Evolutionary conservation across 2,113 vertebrate genomes (phyloP).

Genomic region (Rhineura floridana): DNA sequence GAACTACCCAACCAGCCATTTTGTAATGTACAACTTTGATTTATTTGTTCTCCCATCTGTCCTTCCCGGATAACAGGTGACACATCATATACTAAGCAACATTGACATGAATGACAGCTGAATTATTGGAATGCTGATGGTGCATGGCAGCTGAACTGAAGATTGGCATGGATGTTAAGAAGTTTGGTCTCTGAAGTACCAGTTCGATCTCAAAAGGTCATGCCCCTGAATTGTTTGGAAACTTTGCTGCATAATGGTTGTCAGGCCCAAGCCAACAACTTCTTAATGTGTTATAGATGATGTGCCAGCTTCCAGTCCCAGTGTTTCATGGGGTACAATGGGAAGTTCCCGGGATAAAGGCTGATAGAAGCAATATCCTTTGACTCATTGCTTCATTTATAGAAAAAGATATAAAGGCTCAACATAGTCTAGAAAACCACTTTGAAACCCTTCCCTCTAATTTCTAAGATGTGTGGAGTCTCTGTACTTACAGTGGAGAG

Average conservation of each 20-base stretch:
- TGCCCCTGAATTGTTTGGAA: not conserved
- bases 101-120: not conserved
- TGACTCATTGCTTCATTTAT: not conserved
- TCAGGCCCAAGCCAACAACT: not conserved
- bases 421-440: not conserved
- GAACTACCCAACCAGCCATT: not conserved
- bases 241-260: slow-evolving; percentile 10
- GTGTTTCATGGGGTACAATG: not conserved
- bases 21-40: not conserved
- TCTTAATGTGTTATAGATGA: not conserved
- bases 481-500: not conserved
- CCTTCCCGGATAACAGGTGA: slow-evolving; percentile 13
- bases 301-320: not conserved
- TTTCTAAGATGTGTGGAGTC: not conserved
- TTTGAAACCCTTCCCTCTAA: not conserved
- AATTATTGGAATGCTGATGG: not conserved
- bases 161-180: not conserved
- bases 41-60: slow-evolving; percentile 27
- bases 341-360: not conserved
- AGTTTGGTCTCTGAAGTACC: not conserved
- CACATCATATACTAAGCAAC: not conserved
- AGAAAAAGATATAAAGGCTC: not conserved
- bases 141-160: not conserved
- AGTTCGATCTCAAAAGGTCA: not conserved
- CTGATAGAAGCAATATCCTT: not conserved